Evolutionary conservation across 2,113 vertebrate genomes (phyloP).

Genomic region (Plectropomus leopardus): DNA sequence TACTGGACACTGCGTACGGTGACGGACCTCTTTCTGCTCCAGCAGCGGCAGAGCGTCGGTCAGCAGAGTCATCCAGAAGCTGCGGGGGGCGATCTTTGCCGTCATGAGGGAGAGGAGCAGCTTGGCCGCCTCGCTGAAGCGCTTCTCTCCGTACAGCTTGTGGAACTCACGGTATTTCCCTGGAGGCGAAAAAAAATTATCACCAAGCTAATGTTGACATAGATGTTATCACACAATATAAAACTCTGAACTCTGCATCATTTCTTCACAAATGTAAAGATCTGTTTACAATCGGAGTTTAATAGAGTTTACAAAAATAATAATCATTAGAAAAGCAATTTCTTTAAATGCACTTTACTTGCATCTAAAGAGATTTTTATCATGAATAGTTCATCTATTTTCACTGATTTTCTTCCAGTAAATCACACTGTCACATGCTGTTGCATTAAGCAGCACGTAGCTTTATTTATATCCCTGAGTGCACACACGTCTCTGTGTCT

Average conservation of each 20-base stretch:
- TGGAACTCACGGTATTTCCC: slow-evolving; percentile 98
- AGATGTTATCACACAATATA: no score
- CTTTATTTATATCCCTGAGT: slow-evolving; percentile 29
- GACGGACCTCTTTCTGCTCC: slow-evolving; percentile 93
- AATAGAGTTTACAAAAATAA: no score
- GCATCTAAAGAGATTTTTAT: not conserved
- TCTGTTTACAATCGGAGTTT: not conserved
- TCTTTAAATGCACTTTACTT: not conserved
- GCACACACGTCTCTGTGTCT: slow-evolving; percentile 23
- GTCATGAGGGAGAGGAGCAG: slow-evolving; percentile 96
- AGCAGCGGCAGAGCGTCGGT: slow-evolving; percentile 94
- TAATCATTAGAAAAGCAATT: not conserved
- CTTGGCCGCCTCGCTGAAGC: slow-evolving; percentile 88
- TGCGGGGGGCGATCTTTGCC: slow-evolving; percentile 93
- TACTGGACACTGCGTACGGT: not conserved
- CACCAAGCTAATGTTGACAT: no score
- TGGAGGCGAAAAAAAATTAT: no score
- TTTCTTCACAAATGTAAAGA: not conserved
- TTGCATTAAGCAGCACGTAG: slow-evolving; percentile 1
- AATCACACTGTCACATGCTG: slow-evolving; percentile 28
- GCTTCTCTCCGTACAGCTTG: slow-evolving; percentile 91
- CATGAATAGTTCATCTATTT: slow-evolving; percentile 5
- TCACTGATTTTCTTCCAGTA: slow-evolving; percentile 5
- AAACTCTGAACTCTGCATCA: no score
- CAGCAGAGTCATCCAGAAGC: slow-evolving; percentile 97